A percentile compares a stretch with the other conserved stretches of the same genome.
phyloP scores from a whole-genome alignment of 2,797 vertebrate species.

The Pipistrellus pipistrellus region DNA sequence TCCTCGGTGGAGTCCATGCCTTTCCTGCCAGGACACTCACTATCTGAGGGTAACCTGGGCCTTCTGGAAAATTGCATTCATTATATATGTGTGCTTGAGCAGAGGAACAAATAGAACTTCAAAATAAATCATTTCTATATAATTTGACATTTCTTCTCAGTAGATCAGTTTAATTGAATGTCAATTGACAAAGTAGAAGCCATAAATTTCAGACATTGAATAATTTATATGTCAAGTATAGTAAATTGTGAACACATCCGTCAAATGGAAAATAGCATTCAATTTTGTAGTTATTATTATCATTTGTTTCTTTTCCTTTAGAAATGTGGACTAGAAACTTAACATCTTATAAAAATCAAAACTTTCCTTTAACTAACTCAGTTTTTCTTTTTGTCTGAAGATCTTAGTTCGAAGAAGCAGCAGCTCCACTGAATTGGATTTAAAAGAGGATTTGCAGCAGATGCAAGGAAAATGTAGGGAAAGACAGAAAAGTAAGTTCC shows the following conservation, averaged over 20 bases:
- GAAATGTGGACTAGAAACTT: conserved; percentile 59
- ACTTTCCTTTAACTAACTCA: not conserved
- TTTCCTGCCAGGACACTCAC: not conserved
- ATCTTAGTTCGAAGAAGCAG: conserved; percentile 92
- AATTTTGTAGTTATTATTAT: conserved; percentile 63
- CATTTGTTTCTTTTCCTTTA: conserved; percentile 54
- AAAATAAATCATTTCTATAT: conserved; percentile 58
- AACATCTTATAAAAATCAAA: conserved; percentile 41
- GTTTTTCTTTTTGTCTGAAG: conserved; percentile 85
- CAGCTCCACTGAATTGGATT: conserved; percentile 93
- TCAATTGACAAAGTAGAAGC: conserved; percentile 52
- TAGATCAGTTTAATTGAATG: conserved; percentile 52
- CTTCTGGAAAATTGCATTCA: not conserved
- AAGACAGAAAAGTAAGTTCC: conserved; percentile 93
- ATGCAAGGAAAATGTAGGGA: conserved; percentile 87
- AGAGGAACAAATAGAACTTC: conserved; percentile 52
- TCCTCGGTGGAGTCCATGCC: not conserved
- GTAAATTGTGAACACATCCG: conserved; percentile 33
- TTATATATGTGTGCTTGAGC: not conserved
- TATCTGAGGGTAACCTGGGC: not conserved
- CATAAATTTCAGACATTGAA: conserved; percentile 60
- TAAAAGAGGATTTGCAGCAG: conserved; percentile 88
- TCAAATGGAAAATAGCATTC: conserved; percentile 27
- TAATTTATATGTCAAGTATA: conserved; percentile 55
- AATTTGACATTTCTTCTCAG: conserved; percentile 49